Evolutionary conservation across 30 jellyfish, hydroid and myxozoan genomes (phyloP).

Genomic region (Pelagia noctiluca): DNA sequence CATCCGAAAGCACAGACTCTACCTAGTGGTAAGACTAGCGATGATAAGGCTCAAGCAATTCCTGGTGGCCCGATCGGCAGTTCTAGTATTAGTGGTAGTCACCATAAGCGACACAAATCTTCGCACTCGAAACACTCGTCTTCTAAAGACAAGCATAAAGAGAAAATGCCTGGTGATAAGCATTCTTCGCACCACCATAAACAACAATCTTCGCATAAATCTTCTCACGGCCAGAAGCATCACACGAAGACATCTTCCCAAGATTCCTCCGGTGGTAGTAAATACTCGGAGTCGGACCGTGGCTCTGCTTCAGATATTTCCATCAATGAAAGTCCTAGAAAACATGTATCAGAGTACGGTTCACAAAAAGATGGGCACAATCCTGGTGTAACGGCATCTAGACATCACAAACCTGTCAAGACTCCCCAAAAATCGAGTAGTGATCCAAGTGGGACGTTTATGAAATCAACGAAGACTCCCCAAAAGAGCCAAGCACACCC

Average conservation of each 20-base stretch:
- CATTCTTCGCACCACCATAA: slow-evolving; percentile 43
- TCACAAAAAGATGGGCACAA: background rate
- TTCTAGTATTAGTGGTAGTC: slow-evolving; percentile 40
- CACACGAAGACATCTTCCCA: slow-evolving; percentile 44
- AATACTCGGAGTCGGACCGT: background rate
- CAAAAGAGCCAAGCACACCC: background rate
- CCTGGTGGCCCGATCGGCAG: too few species aligned
- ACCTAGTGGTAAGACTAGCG: background rate
- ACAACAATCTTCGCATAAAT: slow-evolving; percentile 55
- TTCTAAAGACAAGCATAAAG: slow-evolving; percentile 43
- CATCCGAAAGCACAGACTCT: slow-evolving; percentile 3
- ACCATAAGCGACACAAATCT: slow-evolving; percentile 45
- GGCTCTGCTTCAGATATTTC: slow-evolving; percentile 4
- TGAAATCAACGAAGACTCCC: background rate
- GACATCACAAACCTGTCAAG: background rate
- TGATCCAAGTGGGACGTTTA: background rate
- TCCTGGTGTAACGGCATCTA: background rate
- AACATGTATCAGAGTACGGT: background rate
- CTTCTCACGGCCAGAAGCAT: slow-evolving; percentile 65
- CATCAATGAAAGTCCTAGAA: background rate
- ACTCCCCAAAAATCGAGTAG: slow-evolving; percentile 1
- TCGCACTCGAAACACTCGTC: background rate
- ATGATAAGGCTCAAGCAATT: background rate
- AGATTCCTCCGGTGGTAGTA: slow-evolving; percentile 23
- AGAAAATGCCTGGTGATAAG: slow-evolving; percentile 32